Percentiles rank a stretch among this genome's conserved stretches.
phyloP scores from a whole-genome alignment of 2,113 vertebrate species.

The Psittacula cyanocephala region DNA sequence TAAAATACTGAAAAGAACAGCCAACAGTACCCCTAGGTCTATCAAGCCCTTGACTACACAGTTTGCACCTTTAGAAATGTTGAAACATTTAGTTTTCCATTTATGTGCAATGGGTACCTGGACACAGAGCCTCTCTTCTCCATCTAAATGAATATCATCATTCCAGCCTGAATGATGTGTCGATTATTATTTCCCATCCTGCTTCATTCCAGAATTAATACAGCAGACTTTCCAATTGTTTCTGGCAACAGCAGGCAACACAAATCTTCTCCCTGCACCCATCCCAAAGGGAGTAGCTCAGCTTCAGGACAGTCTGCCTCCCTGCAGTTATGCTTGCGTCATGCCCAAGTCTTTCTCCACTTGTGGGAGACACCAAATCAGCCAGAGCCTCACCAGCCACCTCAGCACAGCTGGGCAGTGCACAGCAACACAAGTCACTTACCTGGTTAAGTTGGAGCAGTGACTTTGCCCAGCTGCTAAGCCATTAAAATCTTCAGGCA shows the following conservation, averaged over 20 bases:
- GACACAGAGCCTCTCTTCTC: background rate
- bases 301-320: rapidly evolving
- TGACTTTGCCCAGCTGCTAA: background rate
- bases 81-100: background rate
- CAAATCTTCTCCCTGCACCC: no score
- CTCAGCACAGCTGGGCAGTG: rapidly evolving
- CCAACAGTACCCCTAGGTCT: background rate
- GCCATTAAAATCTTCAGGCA: background rate
- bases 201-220: background rate
- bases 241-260: no score
- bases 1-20: background rate
- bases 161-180: background rate
- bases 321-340: background rate
- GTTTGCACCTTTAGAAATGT: no score
- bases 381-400: background rate
- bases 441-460: no score
- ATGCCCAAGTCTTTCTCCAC: background rate
- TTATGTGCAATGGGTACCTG: background rate
- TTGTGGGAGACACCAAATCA: background rate
- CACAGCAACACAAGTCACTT: background rate
- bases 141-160: background rate
- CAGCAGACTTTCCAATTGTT: background rate
- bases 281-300: background rate
- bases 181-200: background rate
- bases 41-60: no score